phyloP scores from a whole-genome alignment of 1,140 invertebrate species.

The Charaxes varanes region DNA sequence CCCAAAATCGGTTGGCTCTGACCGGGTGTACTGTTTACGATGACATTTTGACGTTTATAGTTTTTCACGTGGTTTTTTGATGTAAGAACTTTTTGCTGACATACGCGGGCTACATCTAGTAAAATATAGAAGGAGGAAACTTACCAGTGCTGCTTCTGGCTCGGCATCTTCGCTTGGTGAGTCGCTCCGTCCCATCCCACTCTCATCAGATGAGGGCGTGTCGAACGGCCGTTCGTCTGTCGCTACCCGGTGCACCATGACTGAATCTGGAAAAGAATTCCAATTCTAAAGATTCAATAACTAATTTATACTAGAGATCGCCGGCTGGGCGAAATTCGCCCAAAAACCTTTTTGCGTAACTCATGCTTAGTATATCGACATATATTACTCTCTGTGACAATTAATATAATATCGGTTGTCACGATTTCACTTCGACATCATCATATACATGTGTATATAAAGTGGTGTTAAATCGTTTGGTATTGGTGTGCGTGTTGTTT shows the following conservation, averaged over 20 bases:
- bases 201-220: constrained; percentile 61
- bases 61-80: constrained; percentile 5
- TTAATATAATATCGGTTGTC: too few species aligned
- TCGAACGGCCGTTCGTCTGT: constrained; percentile 65
- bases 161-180: constrained; percentile 53
- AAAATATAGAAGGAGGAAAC: constrained; percentile 3
- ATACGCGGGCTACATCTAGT: neutral
- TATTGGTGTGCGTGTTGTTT: too few species aligned
- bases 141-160: constrained; percentile 61
- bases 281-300: too few species aligned
- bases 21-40: constrained; percentile 3
- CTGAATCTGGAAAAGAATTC: constrained; percentile 32
- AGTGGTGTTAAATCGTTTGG: too few species aligned
- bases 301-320: too few species aligned
- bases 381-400: too few species aligned
- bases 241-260: constrained; percentile 55
- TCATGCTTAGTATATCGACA: too few species aligned
- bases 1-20: constrained; percentile 25
- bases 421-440: too few species aligned
- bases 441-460: too few species aligned
- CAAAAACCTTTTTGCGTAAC: too few species aligned
- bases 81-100: neutral
- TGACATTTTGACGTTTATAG: constrained; percentile 12
- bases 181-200: constrained; percentile 53
- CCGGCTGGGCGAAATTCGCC: too few species aligned